Base-by-base conservation (phyloP, 2,888 invertebrate species). In the Drosophila acutilabella region DNA sequence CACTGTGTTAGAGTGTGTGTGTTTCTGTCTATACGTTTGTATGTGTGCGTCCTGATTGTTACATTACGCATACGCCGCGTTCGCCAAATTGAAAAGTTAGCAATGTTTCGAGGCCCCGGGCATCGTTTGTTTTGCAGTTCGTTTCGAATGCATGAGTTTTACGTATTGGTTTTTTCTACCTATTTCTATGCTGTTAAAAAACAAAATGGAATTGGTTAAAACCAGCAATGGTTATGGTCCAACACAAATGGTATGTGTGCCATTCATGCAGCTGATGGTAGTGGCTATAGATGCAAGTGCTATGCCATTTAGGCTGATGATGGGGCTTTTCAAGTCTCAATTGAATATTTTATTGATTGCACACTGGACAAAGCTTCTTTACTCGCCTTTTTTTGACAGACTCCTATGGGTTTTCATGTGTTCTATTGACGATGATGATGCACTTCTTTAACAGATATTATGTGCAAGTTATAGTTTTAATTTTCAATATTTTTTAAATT, bases 61-160 rank as follows among this genome's bases (percentile, higher is more conserved):
- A 68, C 71, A 82, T 80, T 76, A 80, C 67, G 80, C 73, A 82
- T 83, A 73, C 82, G 71, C 64, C 70, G 56, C 69, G 78, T 64
- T 59, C 50, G 58, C 52, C 69, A 69, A 68, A 80, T 74, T 71
- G 60, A 64, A 66, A 64, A 61, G 54, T 54, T 74, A 52, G 67
- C 60, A 57, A 13, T 33, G 53, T 36, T 52, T 57, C 18, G 30
- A 47, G n/a, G 51, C 64, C 56, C 36, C 40, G 13, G 42, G 61
- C 51, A 42, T 41, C 54, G 42, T 56, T 54, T 52, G 50, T 26
- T 70, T 42, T 20, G 41, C 42, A 61, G 51, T 47, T 56, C 56
- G 44, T 42, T 56, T 38, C 52, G 30, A 61, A 70, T 53, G 56
- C 56, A 38, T 70, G 45, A 36, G 30, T 41, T 68, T 42, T 42